Evolutionary conservation across 2,888 invertebrate species (phyloP).

Genomic region (Tiliacea aurago): DNA sequence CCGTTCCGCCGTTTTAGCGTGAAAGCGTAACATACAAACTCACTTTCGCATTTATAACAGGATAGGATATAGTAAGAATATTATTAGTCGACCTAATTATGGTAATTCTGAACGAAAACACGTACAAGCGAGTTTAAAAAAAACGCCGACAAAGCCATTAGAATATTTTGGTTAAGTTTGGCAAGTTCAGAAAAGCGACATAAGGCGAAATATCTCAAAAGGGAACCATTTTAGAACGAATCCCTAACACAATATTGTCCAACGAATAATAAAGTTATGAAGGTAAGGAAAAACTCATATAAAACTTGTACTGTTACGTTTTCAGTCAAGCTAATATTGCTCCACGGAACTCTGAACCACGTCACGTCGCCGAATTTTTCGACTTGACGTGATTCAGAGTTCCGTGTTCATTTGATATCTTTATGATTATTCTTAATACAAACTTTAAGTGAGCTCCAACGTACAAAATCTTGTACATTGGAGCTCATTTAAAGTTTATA

Average conservation of each 20-base stretch:
- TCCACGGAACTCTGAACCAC: neutral
- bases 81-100: neutral
- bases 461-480: conserved; percentile 6
- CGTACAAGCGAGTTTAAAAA: neutral
- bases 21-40: no score
- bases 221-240: conserved; percentile 5
- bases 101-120: neutral
- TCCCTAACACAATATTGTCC: conserved; percentile 39
- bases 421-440: no score
- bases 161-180: neutral
- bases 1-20: no score
- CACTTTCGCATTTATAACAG: no score
- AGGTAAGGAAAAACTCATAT: conserved; percentile 31
- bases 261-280: conserved; percentile 42
- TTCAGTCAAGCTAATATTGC: conserved; percentile 43
- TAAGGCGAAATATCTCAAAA: conserved; percentile 4
- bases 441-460: no score
- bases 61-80: no score
- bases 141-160: neutral
- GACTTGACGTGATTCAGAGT: no score
- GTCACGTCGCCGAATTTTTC: conserved; percentile 2
- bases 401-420: conserved; percentile 34
- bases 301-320: conserved; percentile 42
- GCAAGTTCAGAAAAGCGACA: neutral
- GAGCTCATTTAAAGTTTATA: conserved; percentile 4